Evolutionary conservation across 2,888 invertebrate species (phyloP), one percentile per base, ranked within the genome.

Genomic region (Chaitophorus viminalis): DNA sequence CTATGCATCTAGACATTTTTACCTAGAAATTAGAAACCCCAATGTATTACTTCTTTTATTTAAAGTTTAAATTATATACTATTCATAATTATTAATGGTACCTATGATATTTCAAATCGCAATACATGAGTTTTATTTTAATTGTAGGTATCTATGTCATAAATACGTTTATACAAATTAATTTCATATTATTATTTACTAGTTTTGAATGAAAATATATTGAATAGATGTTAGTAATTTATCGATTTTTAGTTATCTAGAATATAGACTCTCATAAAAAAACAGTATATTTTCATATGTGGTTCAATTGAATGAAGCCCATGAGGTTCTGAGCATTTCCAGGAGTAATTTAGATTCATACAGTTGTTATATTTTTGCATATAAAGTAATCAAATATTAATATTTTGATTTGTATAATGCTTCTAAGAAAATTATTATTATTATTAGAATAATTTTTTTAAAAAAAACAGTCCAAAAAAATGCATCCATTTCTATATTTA

Each of bases 331-430:
- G 3, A 8, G 25, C 65, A 31, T 76, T 76, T 46, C 46, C 76
- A 11, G 21, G 31, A 84, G 76, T 76, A 76, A 18, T 76, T 84
- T 65, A 76, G 29, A 76, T 84, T 76, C 65, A 84, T 84, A 46
- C 17, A 76, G 29, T 65, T 76, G 31, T 70, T 46, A 81, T 46
- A 33, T 31, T 78, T 60, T 78, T 36, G 25, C 36, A 33, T 60
- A 36, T 11, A 33, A 78, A 60, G 60, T 78, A 78, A 78, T 78
- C 78, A 36, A 78, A 78, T n/a, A 60, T 36, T 36, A 60, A 78
- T 33, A 78, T 31, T 36, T 60, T 33, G 60, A 60, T 78, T 78
- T 60, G 60, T 31, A 60, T 78, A 60, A 54, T 33, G 17, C 11
- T 14, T 3, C 33, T 25, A 60, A 78, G 60, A 31, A 68, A 29